Evolutionary conservation across 2,113 vertebrate species (phyloP).

Genomic region (Tragelaphus scriptus): DNA sequence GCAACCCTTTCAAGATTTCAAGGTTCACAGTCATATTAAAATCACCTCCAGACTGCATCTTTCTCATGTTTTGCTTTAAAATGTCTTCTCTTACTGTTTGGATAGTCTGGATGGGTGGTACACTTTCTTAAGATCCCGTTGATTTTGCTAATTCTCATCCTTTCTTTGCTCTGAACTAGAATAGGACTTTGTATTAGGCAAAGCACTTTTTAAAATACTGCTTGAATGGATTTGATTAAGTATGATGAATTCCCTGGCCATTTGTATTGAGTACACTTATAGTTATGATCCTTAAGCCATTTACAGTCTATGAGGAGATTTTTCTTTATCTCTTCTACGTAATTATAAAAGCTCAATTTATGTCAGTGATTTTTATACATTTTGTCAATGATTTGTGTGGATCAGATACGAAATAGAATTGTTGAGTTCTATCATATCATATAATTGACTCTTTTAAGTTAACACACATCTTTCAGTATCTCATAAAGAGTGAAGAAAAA

Average conservation of each 20-base stretch:
- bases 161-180: not conserved
- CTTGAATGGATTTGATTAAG: not conserved
- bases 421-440: not conserved
- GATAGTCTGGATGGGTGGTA: not conserved
- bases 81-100: not conserved
- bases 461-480: not conserved
- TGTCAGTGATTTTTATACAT: not conserved
- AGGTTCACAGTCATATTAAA: not conserved
- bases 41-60: not conserved
- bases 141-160: not conserved
- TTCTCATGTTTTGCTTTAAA: not conserved
- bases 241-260: not conserved
- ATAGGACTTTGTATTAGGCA: not conserved
- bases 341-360: not conserved
- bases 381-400: not conserved
- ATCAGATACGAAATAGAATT: not conserved
- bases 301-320: not conserved
- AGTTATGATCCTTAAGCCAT: not conserved
- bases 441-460: not conserved
- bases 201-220: not conserved
- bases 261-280: not conserved
- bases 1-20: not conserved
- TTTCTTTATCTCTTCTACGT: not conserved
- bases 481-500: not conserved
- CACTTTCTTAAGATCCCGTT: not conserved